Evolutionary conservation across 2,888 invertebrate genomes (phyloP).

Genomic region (Ecliptopera silaceata): DNA sequence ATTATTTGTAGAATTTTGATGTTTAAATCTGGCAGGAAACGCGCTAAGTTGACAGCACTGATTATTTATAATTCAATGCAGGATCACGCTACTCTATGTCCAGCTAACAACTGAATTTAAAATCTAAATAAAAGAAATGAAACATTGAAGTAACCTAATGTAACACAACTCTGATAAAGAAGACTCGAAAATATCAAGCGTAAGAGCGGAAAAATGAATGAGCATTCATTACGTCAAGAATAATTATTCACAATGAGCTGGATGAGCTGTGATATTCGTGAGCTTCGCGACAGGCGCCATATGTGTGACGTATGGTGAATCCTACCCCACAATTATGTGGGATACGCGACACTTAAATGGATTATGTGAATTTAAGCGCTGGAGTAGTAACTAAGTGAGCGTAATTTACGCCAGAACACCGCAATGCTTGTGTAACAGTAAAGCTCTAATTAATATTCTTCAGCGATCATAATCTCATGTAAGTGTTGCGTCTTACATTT

Average conservation of each 20-base stretch:
- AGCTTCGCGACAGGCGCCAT: slow-evolving; percentile 37
- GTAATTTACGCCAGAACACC: slow-evolving; percentile 61
- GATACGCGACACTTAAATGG: slow-evolving; percentile 71
- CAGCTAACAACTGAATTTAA: too few relatives aligned
- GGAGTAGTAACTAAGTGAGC: slow-evolving; percentile 66
- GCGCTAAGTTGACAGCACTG: slow-evolving; percentile 21
- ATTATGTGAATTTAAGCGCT: slow-evolving; percentile 75
- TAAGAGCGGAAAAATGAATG: neutral
- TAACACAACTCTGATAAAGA: neutral
- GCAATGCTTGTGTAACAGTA: slow-evolving; percentile 39
- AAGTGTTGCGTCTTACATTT: neutral
- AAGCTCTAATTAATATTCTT: slow-evolving; percentile 34
- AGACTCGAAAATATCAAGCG: neutral
- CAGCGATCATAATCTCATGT: slow-evolving; percentile 16
- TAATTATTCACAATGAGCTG: slow-evolving; percentile 22
- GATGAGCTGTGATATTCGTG: slow-evolving; percentile 25
- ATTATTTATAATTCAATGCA: slow-evolving; percentile 78
- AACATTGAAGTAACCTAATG: too few relatives aligned
- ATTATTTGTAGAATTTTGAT: slow-evolving; percentile 9
- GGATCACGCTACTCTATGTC: slow-evolving; percentile 58
- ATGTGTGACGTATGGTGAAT: slow-evolving; percentile 68
- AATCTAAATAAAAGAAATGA: too few relatives aligned
- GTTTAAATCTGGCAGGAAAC: slow-evolving; percentile 17
- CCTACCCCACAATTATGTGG: slow-evolving; percentile 71
- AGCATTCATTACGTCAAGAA: slow-evolving; percentile 1